A percentile compares a stretch with the other conserved stretches of the same genome.
phyloP scores from a whole-genome alignment of 2,113 vertebrate genomes.

The Myotis davidii region DNA sequence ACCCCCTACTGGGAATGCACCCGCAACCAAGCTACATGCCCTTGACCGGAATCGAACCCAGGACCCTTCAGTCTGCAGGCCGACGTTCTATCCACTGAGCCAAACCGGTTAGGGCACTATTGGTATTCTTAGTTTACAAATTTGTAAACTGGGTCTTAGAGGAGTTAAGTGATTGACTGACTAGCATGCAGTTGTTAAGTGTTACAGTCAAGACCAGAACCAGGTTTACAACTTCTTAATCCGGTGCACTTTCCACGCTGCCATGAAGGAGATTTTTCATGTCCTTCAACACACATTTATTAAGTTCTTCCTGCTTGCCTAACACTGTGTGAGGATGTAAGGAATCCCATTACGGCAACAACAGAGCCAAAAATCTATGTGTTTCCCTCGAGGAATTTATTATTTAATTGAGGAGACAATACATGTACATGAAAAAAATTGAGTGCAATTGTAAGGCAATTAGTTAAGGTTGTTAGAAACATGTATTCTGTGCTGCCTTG shows the following conservation, averaged over 20 bases:
- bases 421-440: neutral
- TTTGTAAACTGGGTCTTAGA: neutral
- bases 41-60: too few relatives aligned
- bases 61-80: too few relatives aligned
- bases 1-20: too few relatives aligned
- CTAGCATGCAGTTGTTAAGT: neutral
- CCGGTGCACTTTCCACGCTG: neutral
- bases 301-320: neutral
- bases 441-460: neutral
- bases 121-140: neutral
- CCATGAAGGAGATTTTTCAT: neutral
- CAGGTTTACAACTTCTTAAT: neutral
- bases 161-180: neutral
- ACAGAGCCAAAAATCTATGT: neutral
- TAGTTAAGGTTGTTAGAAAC: slow-evolving; percentile 10
- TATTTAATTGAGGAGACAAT: slow-evolving; percentile 46
- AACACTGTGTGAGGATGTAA: neutral
- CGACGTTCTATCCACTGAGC: too few relatives aligned
- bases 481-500: neutral
- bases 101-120: too few relatives aligned
- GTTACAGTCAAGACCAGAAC: neutral
- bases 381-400: neutral
- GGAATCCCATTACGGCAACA: neutral
- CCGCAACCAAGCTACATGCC: too few relatives aligned
- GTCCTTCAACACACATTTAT: neutral